These are phyloP conservation scores for Jordanella pulchra DNA, from an alignment of 2,797 vertebrate species.

Conservation along the genomic window DNA sequence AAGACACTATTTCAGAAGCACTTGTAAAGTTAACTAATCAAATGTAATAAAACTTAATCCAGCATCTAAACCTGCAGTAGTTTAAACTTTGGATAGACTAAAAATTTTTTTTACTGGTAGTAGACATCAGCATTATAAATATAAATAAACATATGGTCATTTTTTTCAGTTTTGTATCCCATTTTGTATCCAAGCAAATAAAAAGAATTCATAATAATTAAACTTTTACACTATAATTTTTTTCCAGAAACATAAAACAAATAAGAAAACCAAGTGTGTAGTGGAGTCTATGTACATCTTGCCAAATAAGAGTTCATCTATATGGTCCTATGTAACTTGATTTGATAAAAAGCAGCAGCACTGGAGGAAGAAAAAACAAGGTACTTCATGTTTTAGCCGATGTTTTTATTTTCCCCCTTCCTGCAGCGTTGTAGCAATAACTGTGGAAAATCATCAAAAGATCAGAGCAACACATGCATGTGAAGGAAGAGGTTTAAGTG, in stretches of 20 bases:
- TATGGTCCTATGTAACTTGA: slow-evolving; percentile 31
- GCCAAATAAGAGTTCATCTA: neutral
- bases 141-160: too few relatives aligned
- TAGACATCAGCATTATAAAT: too few relatives aligned
- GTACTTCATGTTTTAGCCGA: slow-evolving; percentile 53
- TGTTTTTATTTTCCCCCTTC: slow-evolving; percentile 74
- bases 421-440: slow-evolving; percentile 59
- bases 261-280: neutral
- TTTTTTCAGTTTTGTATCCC: too few relatives aligned
- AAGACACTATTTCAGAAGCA: neutral
- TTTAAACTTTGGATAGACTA: neutral
- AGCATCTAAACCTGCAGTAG: neutral
- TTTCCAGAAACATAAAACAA: neutral
- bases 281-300: neutral
- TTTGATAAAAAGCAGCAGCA: slow-evolving; percentile 45
- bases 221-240: neutral
- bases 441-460: slow-evolving; percentile 79
- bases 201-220: neutral
- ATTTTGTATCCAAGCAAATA: too few relatives aligned
- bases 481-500: slow-evolving; percentile 56
- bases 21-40: neutral
- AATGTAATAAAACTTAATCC: neutral
- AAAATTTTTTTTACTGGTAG: too few relatives aligned
- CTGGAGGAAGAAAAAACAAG: slow-evolving; percentile 56
- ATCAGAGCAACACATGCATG: slow-evolving; percentile 59